Percentiles rank a stretch among this genome's conserved stretches.
These are phyloP conservation scores for Arion vulgaris DNA, from an alignment of 1,140 invertebrate genomes.

Conservation along the genomic window DNA sequence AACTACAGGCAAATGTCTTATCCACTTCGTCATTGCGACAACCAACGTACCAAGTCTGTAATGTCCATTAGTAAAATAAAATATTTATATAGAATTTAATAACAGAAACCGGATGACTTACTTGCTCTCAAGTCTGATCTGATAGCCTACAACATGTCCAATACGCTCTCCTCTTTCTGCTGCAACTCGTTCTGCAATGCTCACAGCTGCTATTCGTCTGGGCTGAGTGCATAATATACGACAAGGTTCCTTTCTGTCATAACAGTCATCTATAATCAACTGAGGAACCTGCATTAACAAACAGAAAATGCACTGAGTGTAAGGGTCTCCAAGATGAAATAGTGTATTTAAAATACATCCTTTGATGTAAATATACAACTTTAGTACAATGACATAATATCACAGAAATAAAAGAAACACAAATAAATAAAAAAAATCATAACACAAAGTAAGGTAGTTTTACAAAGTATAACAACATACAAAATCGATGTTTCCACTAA, in stretches of 20 bases:
- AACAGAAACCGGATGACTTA: too few relatives aligned
- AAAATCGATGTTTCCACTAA: too few relatives aligned
- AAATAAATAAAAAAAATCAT: too few relatives aligned
- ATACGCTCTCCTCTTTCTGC: conserved; percentile 90
- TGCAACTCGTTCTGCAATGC: conserved; percentile 85
- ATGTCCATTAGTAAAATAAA: too few relatives aligned
- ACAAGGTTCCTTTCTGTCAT: conserved; percentile 79
- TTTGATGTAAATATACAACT: background rate
- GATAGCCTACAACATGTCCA: conserved; percentile 92
- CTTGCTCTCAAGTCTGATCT: conserved; percentile 81
- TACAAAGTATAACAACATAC: too few relatives aligned
- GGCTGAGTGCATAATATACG: conserved; percentile 95
- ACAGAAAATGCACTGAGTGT: background rate
- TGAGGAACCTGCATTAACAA: conserved; percentile 75
- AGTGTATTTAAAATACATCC: background rate
- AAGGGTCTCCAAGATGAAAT: background rate
- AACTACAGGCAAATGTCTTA: too few relatives aligned
- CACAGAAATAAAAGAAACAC: too few relatives aligned
- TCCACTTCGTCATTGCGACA: too few relatives aligned
- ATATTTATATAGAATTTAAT: too few relatives aligned
- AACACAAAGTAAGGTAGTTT: too few relatives aligned
- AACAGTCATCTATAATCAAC: conserved; percentile 87
- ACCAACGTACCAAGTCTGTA: too few relatives aligned
- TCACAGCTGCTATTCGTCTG: conserved; percentile 89
- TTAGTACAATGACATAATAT: too few relatives aligned